phyloP scores from a whole-genome alignment of 2,113 vertebrate species.

The Melanocharis versteri region DNA sequence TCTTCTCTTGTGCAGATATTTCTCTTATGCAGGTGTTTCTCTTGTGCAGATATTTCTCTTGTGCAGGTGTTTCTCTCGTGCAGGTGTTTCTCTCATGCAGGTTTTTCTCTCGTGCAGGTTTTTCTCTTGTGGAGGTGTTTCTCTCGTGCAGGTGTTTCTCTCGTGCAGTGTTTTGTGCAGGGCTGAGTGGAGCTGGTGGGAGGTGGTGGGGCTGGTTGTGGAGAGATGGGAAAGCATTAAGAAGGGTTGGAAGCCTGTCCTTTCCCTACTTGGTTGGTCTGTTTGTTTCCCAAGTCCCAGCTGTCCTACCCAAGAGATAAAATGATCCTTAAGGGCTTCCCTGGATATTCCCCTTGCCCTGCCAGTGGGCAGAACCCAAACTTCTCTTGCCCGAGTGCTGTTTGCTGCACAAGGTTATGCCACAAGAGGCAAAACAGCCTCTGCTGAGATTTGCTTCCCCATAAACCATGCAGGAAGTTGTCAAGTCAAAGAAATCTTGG shows the following conservation, averaged over 20 bases:
- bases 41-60: neutral
- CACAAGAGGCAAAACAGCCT: neutral
- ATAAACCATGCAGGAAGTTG: neutral
- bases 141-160: neutral
- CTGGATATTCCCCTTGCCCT: neutral
- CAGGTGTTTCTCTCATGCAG: too few relatives aligned
- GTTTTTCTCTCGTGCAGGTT: neutral
- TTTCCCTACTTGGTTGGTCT: neutral
- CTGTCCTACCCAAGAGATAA: neutral
- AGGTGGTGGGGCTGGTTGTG: neutral
- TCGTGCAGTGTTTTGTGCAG: neutral
- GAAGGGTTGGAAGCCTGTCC: neutral
- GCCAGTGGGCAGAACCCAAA: neutral
- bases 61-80: neutral
- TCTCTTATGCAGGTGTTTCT: neutral
- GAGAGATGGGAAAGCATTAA: rapidly evolving
- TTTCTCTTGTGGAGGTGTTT: neutral
- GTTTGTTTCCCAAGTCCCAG: neutral
- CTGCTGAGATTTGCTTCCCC: neutral
- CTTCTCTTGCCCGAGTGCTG: neutral
- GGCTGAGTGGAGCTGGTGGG: neutral
- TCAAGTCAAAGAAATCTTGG: neutral
- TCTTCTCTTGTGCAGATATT: neutral
- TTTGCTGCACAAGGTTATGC: neutral
- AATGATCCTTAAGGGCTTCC: neutral